phyloP scores from a whole-genome alignment of 64 coral and sea anemone species.

The Pocillopora damicornis region DNA sequence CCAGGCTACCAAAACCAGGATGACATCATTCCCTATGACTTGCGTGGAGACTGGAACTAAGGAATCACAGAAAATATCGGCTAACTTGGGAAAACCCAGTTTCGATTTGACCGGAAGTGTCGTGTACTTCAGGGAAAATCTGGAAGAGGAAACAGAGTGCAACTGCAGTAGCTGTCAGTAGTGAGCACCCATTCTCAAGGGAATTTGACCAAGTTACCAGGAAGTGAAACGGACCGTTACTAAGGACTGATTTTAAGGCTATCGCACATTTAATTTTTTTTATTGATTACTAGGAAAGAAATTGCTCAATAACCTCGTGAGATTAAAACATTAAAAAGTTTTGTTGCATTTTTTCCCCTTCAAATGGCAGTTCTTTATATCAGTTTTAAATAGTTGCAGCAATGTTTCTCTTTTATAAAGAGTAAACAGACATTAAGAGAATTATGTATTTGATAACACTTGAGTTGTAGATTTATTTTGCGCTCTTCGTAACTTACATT shows the following conservation, averaged over 20 bases:
- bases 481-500: no score
- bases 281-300: not conserved
- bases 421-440: no score
- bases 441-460: no score
- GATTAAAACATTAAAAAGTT: no score
- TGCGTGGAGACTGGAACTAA: not conserved
- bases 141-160: not conserved
- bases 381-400: no score
- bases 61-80: not conserved
- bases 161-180: conserved; percentile 3
- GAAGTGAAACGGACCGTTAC: not conserved
- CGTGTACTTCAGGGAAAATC: not conserved
- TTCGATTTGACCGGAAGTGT: conserved; percentile 9
- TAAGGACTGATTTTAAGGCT: not conserved
- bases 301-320: not conserved
- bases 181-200: no score
- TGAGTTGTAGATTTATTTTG: no score
- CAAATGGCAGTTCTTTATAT: no score
- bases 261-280: not conserved
- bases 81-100: not conserved
- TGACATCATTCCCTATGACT: conserved; percentile 3
- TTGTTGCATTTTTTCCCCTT: no score
- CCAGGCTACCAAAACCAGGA: conserved; percentile 13
- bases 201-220: not conserved
- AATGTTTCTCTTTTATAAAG: no score